phyloP scores from a whole-genome alignment of 2,113 vertebrate genomes.

The Gorsachius goisagi region DNA sequence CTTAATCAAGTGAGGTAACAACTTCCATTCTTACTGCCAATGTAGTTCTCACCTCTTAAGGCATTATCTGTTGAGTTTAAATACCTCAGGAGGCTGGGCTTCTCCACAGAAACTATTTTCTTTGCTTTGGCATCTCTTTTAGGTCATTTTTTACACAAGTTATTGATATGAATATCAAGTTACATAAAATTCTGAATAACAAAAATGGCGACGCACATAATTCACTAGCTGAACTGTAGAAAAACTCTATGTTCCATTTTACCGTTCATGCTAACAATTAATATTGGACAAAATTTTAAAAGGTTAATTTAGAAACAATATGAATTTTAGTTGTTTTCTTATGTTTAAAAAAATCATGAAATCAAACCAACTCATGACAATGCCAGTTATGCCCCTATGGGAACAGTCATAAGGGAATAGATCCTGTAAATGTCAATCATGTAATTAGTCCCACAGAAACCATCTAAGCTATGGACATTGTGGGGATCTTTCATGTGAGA shows the following conservation, averaged over 20 bases:
- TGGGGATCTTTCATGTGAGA: neutral
- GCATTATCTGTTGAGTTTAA: neutral
- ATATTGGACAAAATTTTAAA: neutral
- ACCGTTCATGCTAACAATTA: neutral
- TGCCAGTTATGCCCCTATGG: neutral
- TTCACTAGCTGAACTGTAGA: neutral
- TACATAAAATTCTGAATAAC: neutral
- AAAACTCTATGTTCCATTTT: neutral
- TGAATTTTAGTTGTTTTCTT: neutral
- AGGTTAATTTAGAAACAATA: neutral
- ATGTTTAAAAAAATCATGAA: neutral
- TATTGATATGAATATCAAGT: neutral
- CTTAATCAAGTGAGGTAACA: slow-evolving; percentile 36
- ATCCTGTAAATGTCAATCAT: neutral
- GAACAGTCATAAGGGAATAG: neutral
- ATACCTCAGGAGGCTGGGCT: neutral
- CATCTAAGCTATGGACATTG: neutral
- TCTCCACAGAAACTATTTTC: neutral
- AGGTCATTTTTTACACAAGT: neutral
- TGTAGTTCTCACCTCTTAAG: slow-evolving; percentile 10
- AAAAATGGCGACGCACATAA: neutral
- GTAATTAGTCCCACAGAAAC: neutral
- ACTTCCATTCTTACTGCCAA: neutral
- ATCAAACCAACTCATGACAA: neutral
- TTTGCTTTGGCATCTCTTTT: neutral